Evolutionary conservation across 2,113 vertebrate genomes (phyloP).

Genomic region (Abramis brama): DNA sequence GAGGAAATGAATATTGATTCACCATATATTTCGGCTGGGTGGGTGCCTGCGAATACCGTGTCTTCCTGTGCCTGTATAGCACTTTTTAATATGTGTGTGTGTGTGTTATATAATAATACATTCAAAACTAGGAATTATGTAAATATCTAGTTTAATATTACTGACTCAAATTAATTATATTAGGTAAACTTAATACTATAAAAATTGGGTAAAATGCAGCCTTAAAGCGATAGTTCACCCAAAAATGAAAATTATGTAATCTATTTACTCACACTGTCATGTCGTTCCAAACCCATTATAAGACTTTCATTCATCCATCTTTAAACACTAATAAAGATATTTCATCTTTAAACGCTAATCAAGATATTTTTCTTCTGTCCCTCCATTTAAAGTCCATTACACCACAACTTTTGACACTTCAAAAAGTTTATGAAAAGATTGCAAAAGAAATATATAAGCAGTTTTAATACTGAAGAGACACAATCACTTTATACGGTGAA

Average conservation of each 20-base stretch:
- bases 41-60: constrained; percentile 16
- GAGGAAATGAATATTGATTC: constrained; percentile 43
- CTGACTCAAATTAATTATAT: not conserved
- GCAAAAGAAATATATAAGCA: not conserved
- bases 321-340: not conserved
- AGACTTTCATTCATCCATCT: not conserved
- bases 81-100: not conserved
- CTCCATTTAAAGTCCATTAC: not conserved
- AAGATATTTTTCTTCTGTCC: not conserved
- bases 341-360: not conserved
- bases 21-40: constrained; percentile 40
- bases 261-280: not conserved
- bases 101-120: not conserved
- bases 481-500: not conserved
- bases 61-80: not conserved
- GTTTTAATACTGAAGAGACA: not conserved
- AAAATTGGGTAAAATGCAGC: not conserved
- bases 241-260: not conserved
- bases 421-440: not conserved
- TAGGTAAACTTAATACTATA: not conserved
- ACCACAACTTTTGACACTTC: not conserved
- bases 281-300: not conserved
- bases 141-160: not conserved
- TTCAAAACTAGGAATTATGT: not conserved
- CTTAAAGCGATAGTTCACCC: not conserved